Conservation (phyloP, 2,113 vertebrate species). For the Callipepla californica region DNA sequence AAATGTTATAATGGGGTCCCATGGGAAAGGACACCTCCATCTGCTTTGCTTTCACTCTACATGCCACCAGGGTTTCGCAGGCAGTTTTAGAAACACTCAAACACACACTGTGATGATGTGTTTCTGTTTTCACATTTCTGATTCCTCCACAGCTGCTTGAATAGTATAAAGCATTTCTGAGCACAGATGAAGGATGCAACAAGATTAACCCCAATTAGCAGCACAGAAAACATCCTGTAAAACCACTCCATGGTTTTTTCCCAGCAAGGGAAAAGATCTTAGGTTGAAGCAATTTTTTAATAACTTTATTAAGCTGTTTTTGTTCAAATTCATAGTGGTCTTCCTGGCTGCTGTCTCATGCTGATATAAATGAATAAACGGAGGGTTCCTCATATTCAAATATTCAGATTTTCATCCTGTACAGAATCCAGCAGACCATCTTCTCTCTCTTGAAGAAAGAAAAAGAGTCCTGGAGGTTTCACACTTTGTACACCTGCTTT, state of each 20-base stretch:
- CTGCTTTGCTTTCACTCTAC: neutral
- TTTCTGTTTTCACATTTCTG: neutral
- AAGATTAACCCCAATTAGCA: neutral
- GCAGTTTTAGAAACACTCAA: fast-evolving
- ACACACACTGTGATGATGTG: too few species aligned
- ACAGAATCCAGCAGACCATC: neutral
- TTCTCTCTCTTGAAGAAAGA: neutral
- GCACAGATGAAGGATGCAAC: neutral
- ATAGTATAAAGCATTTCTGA: neutral
- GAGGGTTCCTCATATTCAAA: neutral
- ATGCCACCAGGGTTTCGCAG: fast-evolving
- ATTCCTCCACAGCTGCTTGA: neutral
- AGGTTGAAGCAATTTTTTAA: neutral
- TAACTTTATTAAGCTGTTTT: neutral
- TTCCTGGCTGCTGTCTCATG: neutral
- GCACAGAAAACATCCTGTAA: neutral
- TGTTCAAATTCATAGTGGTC: neutral
- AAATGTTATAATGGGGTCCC: neutral
- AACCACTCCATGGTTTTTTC: neutral
- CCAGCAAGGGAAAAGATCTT: neutral
- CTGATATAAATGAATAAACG: neutral
- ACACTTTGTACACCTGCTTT: neutral
- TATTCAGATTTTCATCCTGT: neutral
- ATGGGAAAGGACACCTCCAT: neutral
- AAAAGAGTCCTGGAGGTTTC: neutral